These are phyloP conservation scores for Bemisia tabaci DNA, from an alignment of 1,140 invertebrate species.

Conservation along the genomic window DNA sequence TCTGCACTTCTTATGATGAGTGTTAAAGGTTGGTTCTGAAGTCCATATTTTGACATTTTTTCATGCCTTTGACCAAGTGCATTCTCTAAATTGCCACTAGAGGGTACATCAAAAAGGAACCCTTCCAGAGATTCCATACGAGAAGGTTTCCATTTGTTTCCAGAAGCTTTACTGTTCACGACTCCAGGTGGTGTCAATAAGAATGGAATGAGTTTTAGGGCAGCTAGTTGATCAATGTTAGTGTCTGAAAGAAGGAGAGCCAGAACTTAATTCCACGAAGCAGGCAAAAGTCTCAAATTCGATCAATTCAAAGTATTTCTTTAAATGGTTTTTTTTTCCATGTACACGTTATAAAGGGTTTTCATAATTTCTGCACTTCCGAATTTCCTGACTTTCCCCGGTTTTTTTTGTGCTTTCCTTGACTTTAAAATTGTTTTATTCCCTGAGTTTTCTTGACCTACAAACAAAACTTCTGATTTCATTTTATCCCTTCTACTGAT, in stretches of 20 bases:
- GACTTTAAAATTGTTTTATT: no score
- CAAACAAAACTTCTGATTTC: no score
- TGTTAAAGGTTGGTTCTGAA: not conserved
- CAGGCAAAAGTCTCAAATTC: no score
- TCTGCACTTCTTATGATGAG: not conserved
- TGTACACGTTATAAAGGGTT: no score
- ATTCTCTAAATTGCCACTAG: not conserved
- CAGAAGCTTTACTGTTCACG: not conserved
- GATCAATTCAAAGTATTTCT: no score
- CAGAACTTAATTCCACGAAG: no score
- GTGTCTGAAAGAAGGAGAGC: not conserved
- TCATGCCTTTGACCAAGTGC: not conserved
- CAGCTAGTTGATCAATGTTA: not conserved
- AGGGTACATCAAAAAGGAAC: not conserved
- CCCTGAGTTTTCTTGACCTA: no score
- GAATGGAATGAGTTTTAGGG: not conserved
- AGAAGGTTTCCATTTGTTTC: not conserved
- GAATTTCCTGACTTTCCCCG: no score
- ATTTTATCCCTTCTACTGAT: no score
- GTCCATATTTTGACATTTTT: not conserved
- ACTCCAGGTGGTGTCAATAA: not conserved
- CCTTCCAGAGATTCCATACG: not conserved
- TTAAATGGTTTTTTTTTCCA: no score
- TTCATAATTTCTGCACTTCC: no score
- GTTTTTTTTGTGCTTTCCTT: no score